A percentile compares a stretch with the other conserved stretches of the same genome.
Evolutionary conservation across 2,113 vertebrate species (phyloP).

Genomic region (Chaetura pelagica): DNA sequence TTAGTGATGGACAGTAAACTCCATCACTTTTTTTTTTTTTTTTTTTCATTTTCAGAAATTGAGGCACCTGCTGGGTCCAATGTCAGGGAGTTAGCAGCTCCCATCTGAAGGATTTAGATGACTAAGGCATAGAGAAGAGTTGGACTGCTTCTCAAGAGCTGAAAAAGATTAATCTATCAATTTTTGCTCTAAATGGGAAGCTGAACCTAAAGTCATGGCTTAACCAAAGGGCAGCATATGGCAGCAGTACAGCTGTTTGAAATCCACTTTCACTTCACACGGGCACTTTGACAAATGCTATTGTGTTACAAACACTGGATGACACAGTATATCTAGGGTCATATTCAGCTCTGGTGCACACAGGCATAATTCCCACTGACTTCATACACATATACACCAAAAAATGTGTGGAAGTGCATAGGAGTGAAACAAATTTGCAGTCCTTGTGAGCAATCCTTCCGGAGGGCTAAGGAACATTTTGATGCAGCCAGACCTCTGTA

Average conservation of each 20-base stretch:
- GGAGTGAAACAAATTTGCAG: neutral
- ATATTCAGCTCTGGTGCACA: neutral
- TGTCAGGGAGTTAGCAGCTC: neutral
- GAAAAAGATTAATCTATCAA: constrained; percentile 42
- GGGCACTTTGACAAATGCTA: constrained; percentile 40
- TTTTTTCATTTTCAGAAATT: neutral
- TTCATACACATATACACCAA: neutral
- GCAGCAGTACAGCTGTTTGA: constrained; percentile 53
- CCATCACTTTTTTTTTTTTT: neutral
- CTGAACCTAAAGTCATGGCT: constrained; percentile 56
- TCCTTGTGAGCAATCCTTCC: neutral
- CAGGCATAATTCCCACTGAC: neutral
- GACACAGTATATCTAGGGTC: constrained; percentile 35
- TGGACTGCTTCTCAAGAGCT: neutral
- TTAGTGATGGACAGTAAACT: neutral
- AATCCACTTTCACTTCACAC: constrained; percentile 29
- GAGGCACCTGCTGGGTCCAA: neutral
- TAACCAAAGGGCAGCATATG: constrained; percentile 62
- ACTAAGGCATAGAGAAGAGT: neutral
- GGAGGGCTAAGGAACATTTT: neutral
- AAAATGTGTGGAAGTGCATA: neutral
- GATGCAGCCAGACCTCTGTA: neutral
- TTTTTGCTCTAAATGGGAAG: constrained; percentile 46
- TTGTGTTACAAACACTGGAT: constrained; percentile 29
- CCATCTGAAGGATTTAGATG: neutral